phyloP scores from a whole-genome alignment of 2,888 invertebrate species.

The Melanchra persicariae region DNA sequence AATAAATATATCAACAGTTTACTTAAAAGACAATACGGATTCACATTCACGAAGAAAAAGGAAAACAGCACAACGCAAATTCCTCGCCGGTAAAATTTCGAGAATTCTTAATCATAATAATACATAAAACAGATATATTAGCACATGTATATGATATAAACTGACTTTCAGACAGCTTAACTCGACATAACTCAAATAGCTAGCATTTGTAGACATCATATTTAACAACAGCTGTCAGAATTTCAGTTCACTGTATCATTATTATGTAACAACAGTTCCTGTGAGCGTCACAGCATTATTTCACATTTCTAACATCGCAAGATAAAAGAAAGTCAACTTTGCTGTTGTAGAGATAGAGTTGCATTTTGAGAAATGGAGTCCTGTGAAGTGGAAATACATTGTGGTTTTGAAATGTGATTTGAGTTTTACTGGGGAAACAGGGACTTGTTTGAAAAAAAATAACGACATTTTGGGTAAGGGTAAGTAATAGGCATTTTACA shows the following conservation, averaged over 20 bases:
- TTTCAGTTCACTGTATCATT: conserved; percentile 63
- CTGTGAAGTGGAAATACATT: conserved; percentile 4
- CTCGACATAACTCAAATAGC: conserved; percentile 51
- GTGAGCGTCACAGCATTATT: conserved; percentile 44
- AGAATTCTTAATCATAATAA: conserved; percentile 14
- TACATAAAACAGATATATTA: conserved; percentile 35
- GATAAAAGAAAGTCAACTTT: conserved; percentile 24
- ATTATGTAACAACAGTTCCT: conserved; percentile 56
- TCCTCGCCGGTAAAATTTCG: conserved; percentile 7
- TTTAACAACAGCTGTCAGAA: conserved; percentile 60
- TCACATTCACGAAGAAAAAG: conserved; percentile 8
- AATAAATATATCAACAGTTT: conserved; percentile 45
- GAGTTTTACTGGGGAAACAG: background rate
- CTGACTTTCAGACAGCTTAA: conserved; percentile 28
- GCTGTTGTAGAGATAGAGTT: background rate
- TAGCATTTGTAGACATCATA: conserved; percentile 57
- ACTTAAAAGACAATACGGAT: conserved; percentile 21
- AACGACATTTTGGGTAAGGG: too few species aligned
- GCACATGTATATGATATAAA: conserved; percentile 24
- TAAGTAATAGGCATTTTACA: too few species aligned
- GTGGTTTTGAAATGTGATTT: conserved; percentile 33
- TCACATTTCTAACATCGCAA: conserved; percentile 27
- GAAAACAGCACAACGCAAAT: conserved; percentile 13
- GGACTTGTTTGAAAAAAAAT: background rate
- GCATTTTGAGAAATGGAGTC: background rate